Percentiles rank a stretch among this genome's conserved stretches.
Evolutionary conservation across 1,140 invertebrate species (phyloP).

Genomic region (Reticulitermes speratus): DNA sequence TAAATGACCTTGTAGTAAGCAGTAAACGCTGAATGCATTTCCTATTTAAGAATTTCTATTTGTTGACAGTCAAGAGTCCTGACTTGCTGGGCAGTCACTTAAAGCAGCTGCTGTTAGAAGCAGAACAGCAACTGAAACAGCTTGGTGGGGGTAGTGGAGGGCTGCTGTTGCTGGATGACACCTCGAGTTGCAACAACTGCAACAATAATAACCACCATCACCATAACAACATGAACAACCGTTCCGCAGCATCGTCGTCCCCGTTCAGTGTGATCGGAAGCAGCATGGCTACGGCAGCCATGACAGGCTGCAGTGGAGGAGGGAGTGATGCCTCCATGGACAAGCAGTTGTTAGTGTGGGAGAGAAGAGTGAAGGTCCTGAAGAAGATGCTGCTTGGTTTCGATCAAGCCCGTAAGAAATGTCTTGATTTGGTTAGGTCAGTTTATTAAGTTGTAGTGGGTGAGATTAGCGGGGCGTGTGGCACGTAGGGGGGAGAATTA

Average conservation of each 20-base stretch:
- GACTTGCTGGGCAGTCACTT: constrained; percentile 72
- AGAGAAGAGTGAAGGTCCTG: constrained; percentile 76
- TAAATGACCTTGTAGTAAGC: not conserved
- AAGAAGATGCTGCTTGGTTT: constrained; percentile 70
- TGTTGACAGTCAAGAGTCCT: constrained; percentile 60
- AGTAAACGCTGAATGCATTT: not conserved
- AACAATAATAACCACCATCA: constrained; percentile 28
- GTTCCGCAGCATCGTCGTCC: not conserved
- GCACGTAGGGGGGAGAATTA: too few relatives aligned
- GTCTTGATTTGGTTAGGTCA: not conserved
- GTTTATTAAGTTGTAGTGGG: too few relatives aligned
- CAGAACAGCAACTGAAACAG: constrained; percentile 73
- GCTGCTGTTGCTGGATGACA: constrained; percentile 37
- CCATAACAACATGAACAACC: constrained; percentile 10
- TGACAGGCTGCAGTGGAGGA: constrained; percentile 57
- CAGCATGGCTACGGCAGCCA: constrained; percentile 40
- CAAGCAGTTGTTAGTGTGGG: constrained; percentile 84
- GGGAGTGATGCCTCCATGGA: constrained; percentile 69
- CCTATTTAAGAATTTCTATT: too few relatives aligned
- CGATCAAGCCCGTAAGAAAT: constrained; percentile 64
- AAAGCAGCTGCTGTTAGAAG: constrained; percentile 73
- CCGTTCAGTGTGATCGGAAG: constrained; percentile 22
- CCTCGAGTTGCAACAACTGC: constrained; percentile 36
- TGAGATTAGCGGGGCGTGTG: too few relatives aligned
- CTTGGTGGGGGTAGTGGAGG: constrained; percentile 53